Percentiles rank a stretch among this genome's conserved stretches.
phyloP scores from a whole-genome alignment of 2,113 vertebrate species.

The Heloderma charlesbogerti region DNA sequence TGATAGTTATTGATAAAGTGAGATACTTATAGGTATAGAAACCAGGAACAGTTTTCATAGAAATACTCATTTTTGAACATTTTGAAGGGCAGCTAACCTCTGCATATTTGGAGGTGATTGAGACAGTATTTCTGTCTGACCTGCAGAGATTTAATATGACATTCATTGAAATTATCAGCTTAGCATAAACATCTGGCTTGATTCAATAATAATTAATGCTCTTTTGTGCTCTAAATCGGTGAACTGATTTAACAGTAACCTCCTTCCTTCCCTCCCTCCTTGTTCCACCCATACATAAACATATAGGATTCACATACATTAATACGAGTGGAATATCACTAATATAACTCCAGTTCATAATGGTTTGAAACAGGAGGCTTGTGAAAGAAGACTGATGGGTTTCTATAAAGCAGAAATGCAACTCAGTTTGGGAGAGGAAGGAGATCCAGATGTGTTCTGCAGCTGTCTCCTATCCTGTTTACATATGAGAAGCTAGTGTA shows the following conservation, averaged over 20 bases:
- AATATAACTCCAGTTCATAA: not conserved
- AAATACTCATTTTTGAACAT: not conserved
- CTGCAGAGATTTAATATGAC: constrained; percentile 31
- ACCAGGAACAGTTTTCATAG: constrained; percentile 6
- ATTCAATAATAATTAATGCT: constrained; percentile 60
- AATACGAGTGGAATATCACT: not conserved
- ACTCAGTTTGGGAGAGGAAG: not conserved
- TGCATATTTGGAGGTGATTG: fast-evolving
- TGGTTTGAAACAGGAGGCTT: not conserved
- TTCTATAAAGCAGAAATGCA: not conserved
- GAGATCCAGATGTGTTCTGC: not conserved
- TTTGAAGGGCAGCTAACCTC: constrained; percentile 16
- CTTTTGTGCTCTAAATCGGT: constrained; percentile 41
- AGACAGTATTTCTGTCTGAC: constrained; percentile 45
- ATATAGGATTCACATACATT: not conserved
- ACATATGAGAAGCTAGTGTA: not conserved
- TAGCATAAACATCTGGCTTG: constrained; percentile 66
- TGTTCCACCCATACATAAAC: not conserved
- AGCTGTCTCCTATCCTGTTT: not conserved
- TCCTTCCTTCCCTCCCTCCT: constrained; percentile 29
- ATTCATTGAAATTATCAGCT: constrained; percentile 61
- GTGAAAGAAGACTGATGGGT: not conserved
- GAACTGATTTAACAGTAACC: constrained; percentile 44
- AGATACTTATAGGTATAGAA: not conserved
- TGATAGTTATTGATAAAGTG: constrained; percentile 2